A percentile compares a stretch with the other conserved stretches of the same genome.
phyloP scores from a whole-genome alignment of 2,797 vertebrate species.

The Dendrocincla fuliginosa region DNA sequence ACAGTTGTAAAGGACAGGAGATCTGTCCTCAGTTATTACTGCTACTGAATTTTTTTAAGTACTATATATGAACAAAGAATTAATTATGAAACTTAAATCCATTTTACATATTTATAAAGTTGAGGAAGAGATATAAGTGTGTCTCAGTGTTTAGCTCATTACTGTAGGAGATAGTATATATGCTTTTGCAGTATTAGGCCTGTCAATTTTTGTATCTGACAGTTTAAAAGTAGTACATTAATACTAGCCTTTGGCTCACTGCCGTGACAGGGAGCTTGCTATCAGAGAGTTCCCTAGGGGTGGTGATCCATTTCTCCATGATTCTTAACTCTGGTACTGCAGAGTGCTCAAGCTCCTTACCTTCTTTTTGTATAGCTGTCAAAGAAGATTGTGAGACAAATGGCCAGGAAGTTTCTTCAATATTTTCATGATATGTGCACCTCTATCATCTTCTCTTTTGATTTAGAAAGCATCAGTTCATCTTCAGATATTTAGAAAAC shows the following conservation, averaged over 20 bases:
- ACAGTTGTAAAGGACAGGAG: not conserved
- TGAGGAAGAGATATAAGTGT: not conserved
- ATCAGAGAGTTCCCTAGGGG: not conserved
- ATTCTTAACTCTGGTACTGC: not conserved
- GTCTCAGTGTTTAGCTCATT: not conserved
- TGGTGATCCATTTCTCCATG: not conserved
- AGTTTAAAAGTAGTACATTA: not conserved
- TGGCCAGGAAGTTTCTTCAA: not conserved
- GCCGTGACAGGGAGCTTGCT: not conserved
- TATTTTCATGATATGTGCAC: not conserved
- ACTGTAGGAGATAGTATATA: not conserved
- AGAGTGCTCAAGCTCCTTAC: not conserved
- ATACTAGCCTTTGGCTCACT: not conserved
- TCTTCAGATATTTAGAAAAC: not conserved
- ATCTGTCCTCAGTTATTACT: not conserved
- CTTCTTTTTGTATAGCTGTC: not conserved
- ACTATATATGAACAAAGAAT: not conserved
- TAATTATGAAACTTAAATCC: not conserved
- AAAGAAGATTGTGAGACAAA: not conserved
- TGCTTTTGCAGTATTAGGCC: not conserved
- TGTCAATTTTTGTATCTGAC: not conserved
- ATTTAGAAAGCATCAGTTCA: not conserved
- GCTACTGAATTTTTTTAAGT: not conserved
- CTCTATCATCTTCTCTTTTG: not conserved
- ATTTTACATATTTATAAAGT: not conserved